Conservation (phyloP, 2,113 vertebrate species). For the Azemiops feae region DNA sequence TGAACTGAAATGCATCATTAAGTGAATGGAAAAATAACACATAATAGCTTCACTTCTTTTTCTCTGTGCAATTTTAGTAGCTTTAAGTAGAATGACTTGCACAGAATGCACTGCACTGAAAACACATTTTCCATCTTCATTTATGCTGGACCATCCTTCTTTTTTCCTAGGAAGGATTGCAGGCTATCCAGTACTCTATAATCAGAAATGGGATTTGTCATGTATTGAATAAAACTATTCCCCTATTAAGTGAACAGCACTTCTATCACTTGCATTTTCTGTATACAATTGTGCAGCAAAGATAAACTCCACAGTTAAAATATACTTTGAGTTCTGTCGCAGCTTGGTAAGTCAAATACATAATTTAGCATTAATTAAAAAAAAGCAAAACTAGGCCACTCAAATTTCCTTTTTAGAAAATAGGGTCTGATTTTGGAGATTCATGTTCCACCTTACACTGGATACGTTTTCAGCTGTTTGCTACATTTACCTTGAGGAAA, state of each 20-base stretch:
- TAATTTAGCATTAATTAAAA: neutral
- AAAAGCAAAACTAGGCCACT: neutral
- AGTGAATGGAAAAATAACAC: constrained; percentile 44
- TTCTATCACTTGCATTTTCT: constrained; percentile 3
- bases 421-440: neutral
- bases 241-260: constrained; percentile 26
- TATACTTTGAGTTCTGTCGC: neutral
- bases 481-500: neutral
- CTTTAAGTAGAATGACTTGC: constrained; percentile 1
- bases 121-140: constrained; percentile 13
- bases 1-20: constrained; percentile 39
- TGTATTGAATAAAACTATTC: constrained; percentile 31
- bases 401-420: neutral
- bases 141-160: constrained; percentile 30
- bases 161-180: constrained; percentile 37
- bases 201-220: constrained; percentile 40
- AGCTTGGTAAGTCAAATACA: neutral
- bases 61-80: neutral
- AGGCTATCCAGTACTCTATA: constrained; percentile 41
- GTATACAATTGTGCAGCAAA: neutral
- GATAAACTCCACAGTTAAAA: neutral
- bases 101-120: constrained; percentile 7
- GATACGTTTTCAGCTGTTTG: neutral
- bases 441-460: neutral
- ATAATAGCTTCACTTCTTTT: constrained; percentile 2